Evolutionary conservation across 2,888 invertebrate species (phyloP), one percentile per base, ranked within the genome.

Genomic region (Cheilosia pagana): DNA sequence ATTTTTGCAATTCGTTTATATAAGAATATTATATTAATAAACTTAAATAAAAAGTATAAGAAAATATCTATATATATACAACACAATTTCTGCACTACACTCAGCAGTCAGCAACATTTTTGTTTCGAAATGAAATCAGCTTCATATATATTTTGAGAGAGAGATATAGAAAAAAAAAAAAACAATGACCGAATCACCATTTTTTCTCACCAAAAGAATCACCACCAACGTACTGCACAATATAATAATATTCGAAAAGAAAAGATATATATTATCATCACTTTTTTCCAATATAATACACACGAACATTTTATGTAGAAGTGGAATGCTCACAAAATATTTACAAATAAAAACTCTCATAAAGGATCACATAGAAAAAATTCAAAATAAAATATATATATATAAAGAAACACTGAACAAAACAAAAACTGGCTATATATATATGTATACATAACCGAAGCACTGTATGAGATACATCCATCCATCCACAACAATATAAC

Each of bases 91-190:
- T 81, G 85, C 85, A 85, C 85, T 70, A 81, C 55, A 85, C 85
- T 81, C 79, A 76, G 81, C 85, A 79, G 83, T 82, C 82, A 81
- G 82, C 82, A 77, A 76, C 63, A 81, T 81, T 76, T 82, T 65
- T 77, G 60, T 82, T 82, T 82, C 41, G 31, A 72, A 50, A 67
- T 41, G 67, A 72, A 74, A 78, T 78, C 82, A 78, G 82, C 82
- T 83, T 83, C 78, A 78, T 78, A 45, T 16, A 63, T 48, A 35
- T 68, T 70, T 52, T 68, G 35, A 79, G 53, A 53, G 48, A 62
- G 65, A 45, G 19, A 50, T 31, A 68, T 53, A 60, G 57, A 62
- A 81, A 57, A 31, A 68, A 65, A 55, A 63, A 55, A 81, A 57
- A 23, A 50, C 59, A 71, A 52, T 79, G 74, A 83, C 79, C 74